phyloP scores from a whole-genome alignment of 2,888 invertebrate species.

The Polydrusus cervinus region DNA sequence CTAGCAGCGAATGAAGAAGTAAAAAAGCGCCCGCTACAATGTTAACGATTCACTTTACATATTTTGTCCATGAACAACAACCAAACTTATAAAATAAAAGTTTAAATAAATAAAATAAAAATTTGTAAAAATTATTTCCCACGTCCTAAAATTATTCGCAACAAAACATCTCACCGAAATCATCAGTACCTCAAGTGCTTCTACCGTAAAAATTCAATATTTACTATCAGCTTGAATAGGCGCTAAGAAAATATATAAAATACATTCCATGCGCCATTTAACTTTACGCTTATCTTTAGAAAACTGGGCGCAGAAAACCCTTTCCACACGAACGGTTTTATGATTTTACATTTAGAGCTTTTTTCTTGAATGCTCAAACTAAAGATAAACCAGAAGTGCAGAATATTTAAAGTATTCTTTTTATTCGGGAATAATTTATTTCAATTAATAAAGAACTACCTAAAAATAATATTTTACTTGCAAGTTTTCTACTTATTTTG shows the following conservation, averaged over 20 bases:
- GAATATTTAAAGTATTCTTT: conserved; percentile 4
- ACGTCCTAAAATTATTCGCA: conserved; percentile 12
- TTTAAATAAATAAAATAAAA: too few species aligned
- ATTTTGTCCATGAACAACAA: too few species aligned
- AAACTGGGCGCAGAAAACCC: conserved; percentile 48
- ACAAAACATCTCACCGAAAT: conserved; percentile 12
- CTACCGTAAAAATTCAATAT: conserved; percentile 48
- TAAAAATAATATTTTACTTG: too few species aligned
- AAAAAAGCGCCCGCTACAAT: too few species aligned
- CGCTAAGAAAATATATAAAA: conserved; percentile 45
- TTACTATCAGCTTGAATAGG: conserved; percentile 38
- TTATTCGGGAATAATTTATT: not conserved
- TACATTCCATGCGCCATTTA: conserved; percentile 51
- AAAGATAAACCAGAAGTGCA: conserved; percentile 31
- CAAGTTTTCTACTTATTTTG: too few species aligned
- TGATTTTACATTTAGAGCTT: conserved; percentile 43
- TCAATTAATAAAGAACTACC: not conserved
- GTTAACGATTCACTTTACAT: too few species aligned
- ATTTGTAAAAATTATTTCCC: too few species aligned
- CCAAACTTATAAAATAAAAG: too few species aligned
- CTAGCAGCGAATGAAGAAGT: too few species aligned
- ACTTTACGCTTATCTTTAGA: conserved; percentile 50
- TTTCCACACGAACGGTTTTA: conserved; percentile 47
- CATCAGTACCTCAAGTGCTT: conserved; percentile 37
- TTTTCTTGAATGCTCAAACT: conserved; percentile 32